phyloP scores from a whole-genome alignment of 2,888 invertebrate species.

The Drosophila limbata region DNA sequence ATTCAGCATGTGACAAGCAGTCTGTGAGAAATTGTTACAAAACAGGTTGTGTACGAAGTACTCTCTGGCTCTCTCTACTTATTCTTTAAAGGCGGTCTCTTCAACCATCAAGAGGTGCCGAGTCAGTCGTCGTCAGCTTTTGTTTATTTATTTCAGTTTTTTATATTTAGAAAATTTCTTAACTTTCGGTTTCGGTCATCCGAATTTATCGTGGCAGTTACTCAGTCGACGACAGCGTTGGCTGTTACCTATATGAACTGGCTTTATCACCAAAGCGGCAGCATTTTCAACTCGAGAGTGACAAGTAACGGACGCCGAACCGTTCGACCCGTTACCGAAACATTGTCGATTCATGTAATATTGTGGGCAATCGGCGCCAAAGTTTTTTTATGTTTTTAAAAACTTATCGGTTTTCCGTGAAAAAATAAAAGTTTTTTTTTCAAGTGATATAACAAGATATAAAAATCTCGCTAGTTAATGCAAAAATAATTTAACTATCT shows the following conservation, averaged over 20 bases:
- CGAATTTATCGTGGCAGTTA: conserved; percentile 37
- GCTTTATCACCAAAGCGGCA: conserved; percentile 82
- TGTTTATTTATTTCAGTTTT: conserved; percentile 18
- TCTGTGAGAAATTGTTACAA: conserved; percentile 62
- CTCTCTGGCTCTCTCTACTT: conserved; percentile 3
- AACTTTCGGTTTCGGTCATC: conserved; percentile 70
- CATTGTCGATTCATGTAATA: conserved; percentile 7
- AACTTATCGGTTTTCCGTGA: not conserved
- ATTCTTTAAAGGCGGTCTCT: conserved; percentile 35
- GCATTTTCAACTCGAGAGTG: conserved; percentile 85
- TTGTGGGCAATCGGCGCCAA: not conserved
- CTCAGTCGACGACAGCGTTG: conserved; percentile 37
- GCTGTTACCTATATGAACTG: conserved; percentile 83
- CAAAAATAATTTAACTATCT: not conserved
- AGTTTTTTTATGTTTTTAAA: conserved; percentile 2
- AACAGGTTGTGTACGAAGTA: conserved; percentile 54
- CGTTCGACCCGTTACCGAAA: conserved; percentile 28
- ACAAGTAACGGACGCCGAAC: conserved; percentile 82
- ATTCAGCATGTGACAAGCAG: conserved; percentile 37
- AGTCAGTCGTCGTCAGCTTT: conserved; percentile 12
- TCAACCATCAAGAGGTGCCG: conserved; percentile 28
- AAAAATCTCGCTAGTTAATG: not conserved
- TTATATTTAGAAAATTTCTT: conserved; percentile 67
- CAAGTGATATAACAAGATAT: not conserved
- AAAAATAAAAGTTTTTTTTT: conserved; percentile 7